phyloP scores from a whole-genome alignment of 2,113 vertebrate species.

The Urocynchramus pylzowi region DNA sequence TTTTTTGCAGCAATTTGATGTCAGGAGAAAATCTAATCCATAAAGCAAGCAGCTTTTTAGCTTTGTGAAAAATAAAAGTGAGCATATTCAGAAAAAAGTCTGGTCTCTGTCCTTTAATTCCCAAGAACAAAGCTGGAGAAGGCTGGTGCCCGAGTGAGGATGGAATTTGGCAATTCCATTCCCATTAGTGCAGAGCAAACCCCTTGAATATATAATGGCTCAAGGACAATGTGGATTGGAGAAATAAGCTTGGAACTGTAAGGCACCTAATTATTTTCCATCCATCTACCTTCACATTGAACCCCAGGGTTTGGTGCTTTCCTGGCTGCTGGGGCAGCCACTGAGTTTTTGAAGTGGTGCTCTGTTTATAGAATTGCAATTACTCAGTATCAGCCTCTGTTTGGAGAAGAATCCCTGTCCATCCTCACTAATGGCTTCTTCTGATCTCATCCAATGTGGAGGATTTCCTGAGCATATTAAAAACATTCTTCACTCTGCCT shows the following conservation, averaged over 20 bases:
- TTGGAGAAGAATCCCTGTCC: neutral
- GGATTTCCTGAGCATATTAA: conserved; percentile 32
- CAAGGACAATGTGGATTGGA: neutral
- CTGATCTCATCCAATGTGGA: neutral
- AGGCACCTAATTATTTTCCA: conserved; percentile 2
- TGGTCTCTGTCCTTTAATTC: neutral
- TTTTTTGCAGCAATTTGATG: neutral
- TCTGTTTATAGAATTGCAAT: conserved; percentile 28
- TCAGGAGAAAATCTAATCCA: neutral
- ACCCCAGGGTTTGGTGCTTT: neutral
- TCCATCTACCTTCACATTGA: neutral
- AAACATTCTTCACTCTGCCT: conserved; percentile 23
- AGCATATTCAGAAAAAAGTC: neutral
- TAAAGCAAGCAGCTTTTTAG: neutral
- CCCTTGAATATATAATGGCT: neutral
- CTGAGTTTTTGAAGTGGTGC: neutral
- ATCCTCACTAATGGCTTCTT: conserved; percentile 6
- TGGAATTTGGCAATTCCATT: neutral
- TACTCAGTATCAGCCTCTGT: neutral
- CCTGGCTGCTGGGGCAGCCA: neutral
- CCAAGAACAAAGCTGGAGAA: neutral
- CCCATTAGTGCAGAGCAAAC: neutral
- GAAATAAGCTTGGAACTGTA: neutral
- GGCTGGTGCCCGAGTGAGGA: neutral
- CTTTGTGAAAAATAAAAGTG: neutral